Conservation (phyloP, 2,888 invertebrate species). For the Ophioninae sp. region DNA sequence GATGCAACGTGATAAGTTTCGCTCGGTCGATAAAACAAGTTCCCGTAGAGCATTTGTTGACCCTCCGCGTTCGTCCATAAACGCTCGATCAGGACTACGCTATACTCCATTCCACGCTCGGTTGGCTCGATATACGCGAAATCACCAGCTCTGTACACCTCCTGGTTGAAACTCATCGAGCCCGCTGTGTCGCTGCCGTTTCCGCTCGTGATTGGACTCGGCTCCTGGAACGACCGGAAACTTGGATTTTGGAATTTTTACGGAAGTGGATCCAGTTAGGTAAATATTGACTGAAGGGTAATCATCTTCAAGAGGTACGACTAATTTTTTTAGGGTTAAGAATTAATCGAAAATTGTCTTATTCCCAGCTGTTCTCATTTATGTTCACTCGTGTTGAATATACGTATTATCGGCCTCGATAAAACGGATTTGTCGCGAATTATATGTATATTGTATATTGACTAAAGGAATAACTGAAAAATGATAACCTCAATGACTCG, state of each 20-base stretch:
- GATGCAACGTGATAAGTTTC: slow-evolving; percentile 98
- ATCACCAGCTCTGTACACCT: slow-evolving; percentile 91
- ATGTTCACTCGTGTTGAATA: no score
- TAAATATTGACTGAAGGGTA: no score
- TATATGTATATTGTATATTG: no score
- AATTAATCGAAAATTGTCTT: no score
- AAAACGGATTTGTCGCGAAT: no score
- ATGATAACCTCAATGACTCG: no score
- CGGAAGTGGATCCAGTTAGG: no score
- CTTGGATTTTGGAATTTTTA: not conserved
- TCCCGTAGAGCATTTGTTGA: slow-evolving; percentile 95
- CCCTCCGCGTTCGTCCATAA: slow-evolving; percentile 93
- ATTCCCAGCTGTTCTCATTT: no score
- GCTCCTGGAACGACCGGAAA: slow-evolving; percentile 63
- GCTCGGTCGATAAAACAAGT: slow-evolving; percentile 94
- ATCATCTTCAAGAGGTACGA: no score
- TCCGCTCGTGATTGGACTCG: slow-evolving; percentile 73
- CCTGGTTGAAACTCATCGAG: slow-evolving; percentile 88
- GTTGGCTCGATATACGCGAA: slow-evolving; percentile 94
- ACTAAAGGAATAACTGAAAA: no score
- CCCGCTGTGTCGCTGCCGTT: slow-evolving; percentile 82
- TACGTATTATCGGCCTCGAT: no score
- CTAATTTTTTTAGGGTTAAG: no score
- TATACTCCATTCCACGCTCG: slow-evolving; percentile 86
- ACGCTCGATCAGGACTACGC: slow-evolving; percentile 93